Evolutionary conservation across 2,797 vertebrate species (phyloP).

Genomic region (Tarsius wallacei): DNA sequence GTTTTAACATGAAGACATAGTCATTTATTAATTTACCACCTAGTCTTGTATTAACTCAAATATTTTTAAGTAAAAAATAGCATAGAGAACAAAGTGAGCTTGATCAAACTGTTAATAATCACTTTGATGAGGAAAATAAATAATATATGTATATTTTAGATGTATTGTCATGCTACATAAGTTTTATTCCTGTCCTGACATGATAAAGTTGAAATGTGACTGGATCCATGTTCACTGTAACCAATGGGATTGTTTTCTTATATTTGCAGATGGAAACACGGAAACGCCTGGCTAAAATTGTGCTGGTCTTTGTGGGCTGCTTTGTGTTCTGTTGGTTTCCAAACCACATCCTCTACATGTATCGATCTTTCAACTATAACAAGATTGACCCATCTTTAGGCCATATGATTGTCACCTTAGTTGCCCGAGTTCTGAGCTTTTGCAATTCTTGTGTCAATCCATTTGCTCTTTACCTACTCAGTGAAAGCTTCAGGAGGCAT

Average conservation of each 20-base stretch:
- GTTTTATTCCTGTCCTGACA: neutral
- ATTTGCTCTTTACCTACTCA: constrained; percentile 93
- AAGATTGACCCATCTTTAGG: constrained; percentile 92
- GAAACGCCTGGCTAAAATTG: constrained; percentile 94
- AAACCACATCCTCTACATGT: constrained; percentile 93
- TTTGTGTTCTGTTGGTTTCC: constrained; percentile 94
- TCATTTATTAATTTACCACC: neutral
- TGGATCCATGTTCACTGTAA: constrained; percentile 26
- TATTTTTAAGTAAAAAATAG: constrained; percentile 35
- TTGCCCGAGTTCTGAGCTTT: constrained; percentile 93
- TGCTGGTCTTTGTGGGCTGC: constrained; percentile 93
- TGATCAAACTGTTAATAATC: neutral
- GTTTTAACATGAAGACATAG: constrained; percentile 7
- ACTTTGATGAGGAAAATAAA: neutral
- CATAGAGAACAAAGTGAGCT: neutral
- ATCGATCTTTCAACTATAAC: constrained; percentile 93
- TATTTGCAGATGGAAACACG: constrained; percentile 93
- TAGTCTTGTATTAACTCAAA: neutral
- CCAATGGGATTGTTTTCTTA: constrained; percentile 77
- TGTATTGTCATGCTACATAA: neutral
- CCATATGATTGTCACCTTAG: constrained; percentile 92
- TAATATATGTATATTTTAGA: neutral
- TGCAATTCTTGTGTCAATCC: constrained; percentile 94
- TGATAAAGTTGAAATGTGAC: neutral
- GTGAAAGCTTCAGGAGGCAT: constrained; percentile 93